Evolutionary conservation across 2,113 vertebrate genomes (phyloP), one percentile per base, ranked within the genome.

Genomic region (Upupa epops): DNA sequence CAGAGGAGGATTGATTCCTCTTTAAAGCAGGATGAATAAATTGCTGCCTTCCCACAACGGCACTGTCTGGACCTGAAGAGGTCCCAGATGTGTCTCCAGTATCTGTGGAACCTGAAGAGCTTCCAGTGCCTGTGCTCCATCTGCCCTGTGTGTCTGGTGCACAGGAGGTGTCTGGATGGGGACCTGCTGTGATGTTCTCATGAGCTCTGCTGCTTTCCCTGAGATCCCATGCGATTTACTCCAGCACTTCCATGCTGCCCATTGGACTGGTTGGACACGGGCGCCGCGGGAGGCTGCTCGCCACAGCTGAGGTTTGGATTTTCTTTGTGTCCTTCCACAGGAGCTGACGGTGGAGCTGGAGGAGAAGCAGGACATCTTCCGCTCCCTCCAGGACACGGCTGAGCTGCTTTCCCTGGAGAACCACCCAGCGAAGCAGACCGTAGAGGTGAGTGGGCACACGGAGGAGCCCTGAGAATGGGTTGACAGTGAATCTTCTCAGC

Each of bases 381-480:
- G 87, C 8, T 98, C 98, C 16, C 98, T 99, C 6, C 99, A 99
- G 82, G 99, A 99, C 91, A 99, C 98, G 1, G 98, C 98, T 1
- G 97, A 98, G 73, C 95, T 97, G 12, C 97, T 99, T 60, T 98
- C 99, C 79, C 96, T 98, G 96, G 98, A 99, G 88, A 99, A 99
- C 96, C 99, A 99, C 95, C 99, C 99, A 0, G 99, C 99, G 96
- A 99, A 99, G 81, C 99, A 99, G 94, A 99, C 98, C 0, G 98
- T 99, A 7, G 99, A 99, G 98, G 99, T 99, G 93, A 97, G 93
- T 5, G 6, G 46, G 55, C 13, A 0, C 3, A 2, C 0, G 21
- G 52, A 3, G 6, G 19, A 6, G 34, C 51, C 40, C 68, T 0
- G 0, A 3, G 55, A 11, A 15, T 26, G 3, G 1, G 17, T 26